Conservation (phyloP, 2,797 vertebrate species). For the Enteromius fasciolatus region DNA sequence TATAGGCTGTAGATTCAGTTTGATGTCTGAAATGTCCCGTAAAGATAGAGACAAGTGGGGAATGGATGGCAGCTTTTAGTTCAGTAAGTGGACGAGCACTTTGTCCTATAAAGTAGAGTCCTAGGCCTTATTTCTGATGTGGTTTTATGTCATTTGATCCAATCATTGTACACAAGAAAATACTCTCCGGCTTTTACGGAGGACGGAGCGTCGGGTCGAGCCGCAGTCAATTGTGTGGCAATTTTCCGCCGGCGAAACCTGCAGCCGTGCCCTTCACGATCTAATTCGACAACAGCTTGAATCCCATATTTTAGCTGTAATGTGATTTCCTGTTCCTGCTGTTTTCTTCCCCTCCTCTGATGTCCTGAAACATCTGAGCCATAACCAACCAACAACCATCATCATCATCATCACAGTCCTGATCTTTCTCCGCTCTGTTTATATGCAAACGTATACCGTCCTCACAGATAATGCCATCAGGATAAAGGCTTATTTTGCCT, state of each 20-base stretch:
- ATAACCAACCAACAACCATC: conserved; percentile 57
- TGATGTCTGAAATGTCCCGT: neutral
- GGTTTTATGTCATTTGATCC: conserved; percentile 44
- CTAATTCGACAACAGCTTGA: conserved; percentile 71
- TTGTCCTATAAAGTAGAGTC: conserved; percentile 12
- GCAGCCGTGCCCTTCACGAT: conserved; percentile 65
- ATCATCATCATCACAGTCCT: conserved; percentile 60
- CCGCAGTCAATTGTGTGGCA: conserved; percentile 66
- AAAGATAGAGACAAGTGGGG: neutral
- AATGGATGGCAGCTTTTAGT: conserved; percentile 23
- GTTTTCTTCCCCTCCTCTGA: conserved; percentile 53
- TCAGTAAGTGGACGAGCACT: neutral
- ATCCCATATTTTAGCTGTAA: conserved; percentile 76
- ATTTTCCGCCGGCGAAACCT: conserved; percentile 61
- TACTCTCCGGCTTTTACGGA: conserved; percentile 33
- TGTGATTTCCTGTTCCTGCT: conserved; percentile 70
- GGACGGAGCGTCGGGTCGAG: conserved; percentile 51
- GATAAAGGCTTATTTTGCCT: conserved; percentile 34
- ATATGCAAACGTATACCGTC: conserved; percentile 26
- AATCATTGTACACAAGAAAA: conserved; percentile 41
- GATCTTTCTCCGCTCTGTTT: conserved; percentile 31
- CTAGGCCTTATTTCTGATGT: conserved; percentile 3
- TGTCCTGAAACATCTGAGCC: conserved; percentile 55
- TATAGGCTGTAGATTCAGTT: neutral
- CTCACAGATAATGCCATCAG: conserved; percentile 40